Conservation (phyloP, 2,888 invertebrate species). For the Clitarchus hookeri region DNA sequence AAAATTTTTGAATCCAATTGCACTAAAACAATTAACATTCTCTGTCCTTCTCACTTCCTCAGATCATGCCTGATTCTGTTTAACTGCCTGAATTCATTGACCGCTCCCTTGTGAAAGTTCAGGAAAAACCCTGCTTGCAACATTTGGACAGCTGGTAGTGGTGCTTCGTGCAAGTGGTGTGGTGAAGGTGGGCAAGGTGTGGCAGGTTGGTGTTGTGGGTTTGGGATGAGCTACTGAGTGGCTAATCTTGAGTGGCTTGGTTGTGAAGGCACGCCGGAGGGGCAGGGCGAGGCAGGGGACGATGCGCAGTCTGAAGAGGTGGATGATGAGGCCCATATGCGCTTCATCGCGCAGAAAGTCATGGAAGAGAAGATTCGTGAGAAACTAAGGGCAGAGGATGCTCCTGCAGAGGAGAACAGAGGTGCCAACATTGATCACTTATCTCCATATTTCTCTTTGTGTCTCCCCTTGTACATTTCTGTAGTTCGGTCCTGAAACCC, state of each 20-base stretch:
- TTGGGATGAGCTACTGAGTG: neutral
- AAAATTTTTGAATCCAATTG: neutral
- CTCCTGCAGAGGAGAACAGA: conserved; percentile 22
- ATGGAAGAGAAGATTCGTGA: conserved; percentile 22
- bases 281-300: conserved; percentile 43
- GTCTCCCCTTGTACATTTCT: conserved; percentile 9
- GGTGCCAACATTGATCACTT: conserved; percentile 18
- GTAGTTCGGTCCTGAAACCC: conserved; percentile 1
- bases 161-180: neutral
- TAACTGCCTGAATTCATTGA: too few species aligned
- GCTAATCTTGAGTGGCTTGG: neutral
- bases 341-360: conserved; percentile 25
- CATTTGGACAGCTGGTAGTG: neutral
- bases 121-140: too few species aligned
- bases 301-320: conserved; percentile 35
- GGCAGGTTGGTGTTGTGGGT: neutral
- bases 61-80: too few species aligned
- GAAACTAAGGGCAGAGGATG: conserved; percentile 21
- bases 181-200: neutral
- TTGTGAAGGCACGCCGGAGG: conserved; percentile 42
- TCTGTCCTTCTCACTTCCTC: neutral
- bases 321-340: conserved; percentile 20
- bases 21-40: too few species aligned
- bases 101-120: too few species aligned
- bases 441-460: conserved; percentile 1